Conservation (phyloP, 2,797 vertebrate species). For the Microtus californicus region DNA sequence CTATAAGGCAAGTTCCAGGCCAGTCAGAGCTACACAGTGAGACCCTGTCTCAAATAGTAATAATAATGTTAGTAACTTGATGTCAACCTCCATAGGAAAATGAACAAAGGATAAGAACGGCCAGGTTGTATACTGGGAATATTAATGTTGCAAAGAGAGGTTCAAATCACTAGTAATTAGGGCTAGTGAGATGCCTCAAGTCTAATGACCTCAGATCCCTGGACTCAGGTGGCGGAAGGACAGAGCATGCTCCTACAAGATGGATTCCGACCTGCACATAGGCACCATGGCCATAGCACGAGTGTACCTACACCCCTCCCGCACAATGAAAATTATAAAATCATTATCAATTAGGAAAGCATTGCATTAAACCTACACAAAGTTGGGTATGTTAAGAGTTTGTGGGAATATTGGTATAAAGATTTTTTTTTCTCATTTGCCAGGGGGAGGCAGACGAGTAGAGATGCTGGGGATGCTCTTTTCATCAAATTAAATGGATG, state of each 20-base stretch:
- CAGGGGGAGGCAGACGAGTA: neutral
- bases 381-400: neutral
- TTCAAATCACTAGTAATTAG: neutral
- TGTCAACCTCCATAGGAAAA: neutral
- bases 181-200: neutral
- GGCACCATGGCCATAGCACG: neutral
- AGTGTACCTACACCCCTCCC: neutral
- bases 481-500: conserved; percentile 43
- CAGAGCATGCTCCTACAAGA: neutral
- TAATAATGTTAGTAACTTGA: neutral
- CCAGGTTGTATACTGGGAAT: neutral
- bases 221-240: neutral
- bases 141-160: neutral
- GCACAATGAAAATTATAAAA: neutral
- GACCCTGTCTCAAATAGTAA: neutral
- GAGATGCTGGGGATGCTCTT: neutral
- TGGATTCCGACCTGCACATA: neutral
- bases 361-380: neutral
- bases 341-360: neutral
- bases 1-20: neutral
- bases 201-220: neutral
- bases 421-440: neutral
- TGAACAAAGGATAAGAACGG: neutral
- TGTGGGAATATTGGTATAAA: neutral
- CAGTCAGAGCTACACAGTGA: neutral